A percentile compares a stretch with the other conserved stretches of the same genome.
Conservation (phyloP, 2,797 vertebrate species). For the Anguilla marmorata region DNA sequence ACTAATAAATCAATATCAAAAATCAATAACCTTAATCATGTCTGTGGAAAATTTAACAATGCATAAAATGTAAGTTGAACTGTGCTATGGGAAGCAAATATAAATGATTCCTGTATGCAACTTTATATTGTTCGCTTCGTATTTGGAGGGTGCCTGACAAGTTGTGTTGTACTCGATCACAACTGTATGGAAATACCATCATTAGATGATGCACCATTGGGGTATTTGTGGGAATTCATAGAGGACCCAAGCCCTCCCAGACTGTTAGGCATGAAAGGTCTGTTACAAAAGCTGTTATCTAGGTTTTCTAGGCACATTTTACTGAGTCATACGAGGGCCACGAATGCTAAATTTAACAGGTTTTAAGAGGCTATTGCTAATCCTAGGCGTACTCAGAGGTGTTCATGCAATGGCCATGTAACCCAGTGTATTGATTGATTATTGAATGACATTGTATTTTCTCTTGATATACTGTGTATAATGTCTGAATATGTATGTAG, state of each 20-base stretch:
- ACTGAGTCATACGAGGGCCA: not conserved
- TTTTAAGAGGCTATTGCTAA: not conserved
- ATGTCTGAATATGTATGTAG: not conserved
- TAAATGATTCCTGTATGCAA: not conserved
- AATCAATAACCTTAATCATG: not conserved
- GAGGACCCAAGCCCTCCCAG: not conserved
- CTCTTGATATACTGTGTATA: not conserved
- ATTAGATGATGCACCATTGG: not conserved
- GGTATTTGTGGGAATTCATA: constrained; percentile 5
- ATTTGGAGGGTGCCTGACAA: not conserved
- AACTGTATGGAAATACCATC: not conserved
- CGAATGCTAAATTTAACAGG: not conserved
- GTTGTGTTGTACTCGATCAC: not conserved
- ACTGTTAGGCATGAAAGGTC: not conserved
- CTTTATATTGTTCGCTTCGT: not conserved
- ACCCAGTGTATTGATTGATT: not conserved
- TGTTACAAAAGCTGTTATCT: not conserved
- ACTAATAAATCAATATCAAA: constrained; percentile 7
- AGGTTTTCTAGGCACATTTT: not conserved
- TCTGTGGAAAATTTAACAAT: not conserved
- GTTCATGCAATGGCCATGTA: not conserved
- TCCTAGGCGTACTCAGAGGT: not conserved
- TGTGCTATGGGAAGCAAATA: not conserved
- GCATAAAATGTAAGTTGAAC: not conserved
- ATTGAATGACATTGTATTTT: not conserved